Percentiles rank a stretch among this genome's conserved stretches.
Conservation (phyloP, 2,888 invertebrate species). For the Mythimna pallens region DNA sequence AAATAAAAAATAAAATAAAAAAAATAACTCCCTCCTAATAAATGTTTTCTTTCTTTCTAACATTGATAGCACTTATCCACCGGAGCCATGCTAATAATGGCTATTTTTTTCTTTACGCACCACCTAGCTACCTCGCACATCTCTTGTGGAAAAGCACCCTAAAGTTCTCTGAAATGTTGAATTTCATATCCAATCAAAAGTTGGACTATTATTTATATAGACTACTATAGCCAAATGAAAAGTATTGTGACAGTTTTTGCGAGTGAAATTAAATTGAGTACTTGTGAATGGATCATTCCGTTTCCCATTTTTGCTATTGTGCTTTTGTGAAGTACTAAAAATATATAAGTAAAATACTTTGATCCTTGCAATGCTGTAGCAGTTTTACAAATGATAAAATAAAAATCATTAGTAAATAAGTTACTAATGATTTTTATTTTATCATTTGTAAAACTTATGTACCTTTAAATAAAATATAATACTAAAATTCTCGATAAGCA, state of each 20-base stretch:
- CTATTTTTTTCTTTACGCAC: background rate
- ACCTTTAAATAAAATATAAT: too few species aligned
- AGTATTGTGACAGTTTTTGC: constrained; percentile 7
- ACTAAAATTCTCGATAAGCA: too few species aligned
- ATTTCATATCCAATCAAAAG: constrained; percentile 23
- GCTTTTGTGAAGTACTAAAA: background rate
- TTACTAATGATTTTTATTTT: too few species aligned
- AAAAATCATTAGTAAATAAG: too few species aligned
- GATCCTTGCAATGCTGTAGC: too few species aligned
- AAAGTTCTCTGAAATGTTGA: constrained; percentile 38
- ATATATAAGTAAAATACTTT: background rate
- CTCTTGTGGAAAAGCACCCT: background rate
- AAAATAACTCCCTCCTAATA: too few species aligned
- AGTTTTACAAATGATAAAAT: background rate
- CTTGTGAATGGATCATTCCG: background rate
- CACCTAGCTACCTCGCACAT: background rate
- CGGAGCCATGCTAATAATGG: background rate
- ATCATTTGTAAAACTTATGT: too few species aligned
- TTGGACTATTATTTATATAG: constrained; percentile 12
- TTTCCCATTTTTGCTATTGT: background rate
- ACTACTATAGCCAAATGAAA: constrained; percentile 10
- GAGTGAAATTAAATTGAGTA: constrained; percentile 4
- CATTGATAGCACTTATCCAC: background rate
- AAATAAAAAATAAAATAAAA: too few species aligned
- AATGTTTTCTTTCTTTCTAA: too few species aligned